Base-by-base conservation (phyloP, 1,140 invertebrate genomes). In the Vanessa atalanta region DNA sequence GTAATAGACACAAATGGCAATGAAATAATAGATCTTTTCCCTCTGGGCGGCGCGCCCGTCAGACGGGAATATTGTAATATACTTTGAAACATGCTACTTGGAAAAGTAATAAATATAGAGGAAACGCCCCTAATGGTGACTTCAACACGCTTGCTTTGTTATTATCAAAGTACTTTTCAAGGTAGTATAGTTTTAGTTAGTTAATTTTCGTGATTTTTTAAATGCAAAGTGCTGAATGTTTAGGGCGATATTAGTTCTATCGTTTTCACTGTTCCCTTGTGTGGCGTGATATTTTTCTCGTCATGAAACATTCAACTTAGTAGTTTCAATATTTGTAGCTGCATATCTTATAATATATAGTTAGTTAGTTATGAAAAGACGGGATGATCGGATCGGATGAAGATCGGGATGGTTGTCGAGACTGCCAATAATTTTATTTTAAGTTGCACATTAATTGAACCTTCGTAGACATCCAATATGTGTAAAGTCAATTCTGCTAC, bases 21-120 rank as follows among this genome's bases (percentile, higher is more conserved):
- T 88, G 83, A 88, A 78, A 81, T 88, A 91, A 91, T 91, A 65
- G 89, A 57, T 77, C 75, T 78, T 84, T 88, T 89, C 88, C 88
- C 87, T 83, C 73, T 76, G 78, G 85, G 81, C 74, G 79, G 75
- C 76, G 82, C 78, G 83, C 74, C 79, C 74, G 75, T 50, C 65
- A n/a, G 57, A 37, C 57, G 48, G 14, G 20, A 74, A 43, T 67
- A 37, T 15, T 15, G 26, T 47, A 20, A 69, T 48, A 9, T 53
- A 15, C 9, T 70, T 64, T 75, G 31, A 60, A 47, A 69, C 66
- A 14, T 14, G 13, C 50, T 60, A 47, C n/a, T 15, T 23, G 51
- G 15, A 67, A 57, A 31, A 23, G 20, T 60, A 60, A 57, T 67
- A 57, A 69, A 61, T 63, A 37, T 26, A 13, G 23, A 20, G 57